Percentiles rank a stretch among this genome's conserved stretches.
Evolutionary conservation across 2,888 invertebrate genomes (phyloP).

Genomic region (Drosophila bunnanda): DNA sequence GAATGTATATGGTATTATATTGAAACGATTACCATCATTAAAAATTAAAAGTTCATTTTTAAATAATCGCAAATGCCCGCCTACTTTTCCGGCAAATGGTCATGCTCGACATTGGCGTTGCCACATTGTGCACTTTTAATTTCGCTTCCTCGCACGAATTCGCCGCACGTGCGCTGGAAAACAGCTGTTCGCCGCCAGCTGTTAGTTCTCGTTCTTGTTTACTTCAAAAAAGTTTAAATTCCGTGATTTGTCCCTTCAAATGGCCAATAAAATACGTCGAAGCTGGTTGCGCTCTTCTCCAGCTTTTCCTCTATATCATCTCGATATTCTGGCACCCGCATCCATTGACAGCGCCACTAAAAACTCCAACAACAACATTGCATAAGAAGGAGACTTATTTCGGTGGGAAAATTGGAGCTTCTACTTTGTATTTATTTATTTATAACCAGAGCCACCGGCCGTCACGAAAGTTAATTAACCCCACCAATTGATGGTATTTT

Average conservation of each 20-base stretch:
- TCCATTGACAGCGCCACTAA: neutral
- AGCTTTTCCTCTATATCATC: neutral
- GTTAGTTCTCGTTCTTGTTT: conserved; percentile 30
- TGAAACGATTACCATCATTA: no score
- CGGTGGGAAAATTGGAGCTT: conserved; percentile 18
- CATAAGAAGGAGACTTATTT: conserved; percentile 29
- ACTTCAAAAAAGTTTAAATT: conserved; percentile 17
- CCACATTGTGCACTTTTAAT: neutral
- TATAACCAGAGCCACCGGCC: neutral
- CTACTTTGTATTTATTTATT: conserved; percentile 22
- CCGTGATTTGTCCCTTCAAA: conserved; percentile 28
- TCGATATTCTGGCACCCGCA: neutral
- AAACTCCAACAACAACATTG: conserved; percentile 26
- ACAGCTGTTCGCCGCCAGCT: conserved; percentile 4
- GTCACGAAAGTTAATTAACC: conserved; percentile 12
- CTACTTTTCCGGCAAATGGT: neutral
- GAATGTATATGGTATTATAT: no score
- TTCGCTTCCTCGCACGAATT: neutral
- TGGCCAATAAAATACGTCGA: conserved; percentile 34
- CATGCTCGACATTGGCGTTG: neutral
- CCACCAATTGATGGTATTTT: conserved; percentile 30
- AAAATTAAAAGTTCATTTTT: neutral
- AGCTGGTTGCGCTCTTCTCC: conserved; percentile 24
- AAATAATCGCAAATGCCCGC: neutral
- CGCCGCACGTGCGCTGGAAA: neutral